Conservation (phyloP, 2,797 vertebrate genomes). For the Synanceia verrucosa region DNA sequence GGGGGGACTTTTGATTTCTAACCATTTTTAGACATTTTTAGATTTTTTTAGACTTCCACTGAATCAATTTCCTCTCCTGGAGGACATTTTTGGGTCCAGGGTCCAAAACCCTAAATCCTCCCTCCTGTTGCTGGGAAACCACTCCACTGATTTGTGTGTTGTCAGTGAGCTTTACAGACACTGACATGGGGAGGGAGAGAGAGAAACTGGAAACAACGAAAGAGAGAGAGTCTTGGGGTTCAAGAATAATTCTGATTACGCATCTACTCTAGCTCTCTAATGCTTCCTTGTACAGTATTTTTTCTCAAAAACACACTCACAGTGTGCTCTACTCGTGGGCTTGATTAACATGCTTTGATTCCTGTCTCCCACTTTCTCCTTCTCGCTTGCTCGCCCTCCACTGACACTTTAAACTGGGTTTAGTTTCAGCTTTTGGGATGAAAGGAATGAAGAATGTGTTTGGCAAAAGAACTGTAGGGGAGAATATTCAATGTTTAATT, state of each 20-base stretch:
- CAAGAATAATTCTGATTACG: conserved; percentile 34
- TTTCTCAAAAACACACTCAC: background rate
- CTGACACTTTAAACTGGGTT: conserved; percentile 40
- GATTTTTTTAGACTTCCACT: conserved; percentile 57
- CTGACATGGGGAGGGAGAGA: conserved; percentile 44
- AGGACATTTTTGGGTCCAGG: conserved; percentile 64
- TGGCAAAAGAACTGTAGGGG: conserved; percentile 58
- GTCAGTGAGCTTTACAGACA: conserved; percentile 69
- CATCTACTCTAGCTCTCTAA: conserved; percentile 19
- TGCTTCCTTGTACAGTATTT: conserved; percentile 16
- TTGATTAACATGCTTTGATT: conserved; percentile 59
- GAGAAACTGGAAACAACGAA: conserved; percentile 5
- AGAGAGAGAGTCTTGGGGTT: conserved; percentile 13
- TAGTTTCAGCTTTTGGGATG: conserved; percentile 55
- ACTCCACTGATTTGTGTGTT: conserved; percentile 75
- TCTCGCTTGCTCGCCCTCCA: background rate
- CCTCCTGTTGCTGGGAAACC: conserved; percentile 77
- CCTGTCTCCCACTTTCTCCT: background rate
- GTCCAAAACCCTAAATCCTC: conserved; percentile 61
- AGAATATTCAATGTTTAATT: conserved; percentile 67
- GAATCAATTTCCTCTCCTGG: conserved; percentile 70
- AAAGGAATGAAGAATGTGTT: conserved; percentile 63
- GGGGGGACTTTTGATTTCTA: conserved; percentile 34
- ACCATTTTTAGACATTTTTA: too few relatives aligned
- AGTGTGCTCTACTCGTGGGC: conserved; percentile 30